These are phyloP conservation scores for Apodemus agrarius DNA, from an alignment of 2,797 vertebrate species.

Conservation along the genomic window DNA sequence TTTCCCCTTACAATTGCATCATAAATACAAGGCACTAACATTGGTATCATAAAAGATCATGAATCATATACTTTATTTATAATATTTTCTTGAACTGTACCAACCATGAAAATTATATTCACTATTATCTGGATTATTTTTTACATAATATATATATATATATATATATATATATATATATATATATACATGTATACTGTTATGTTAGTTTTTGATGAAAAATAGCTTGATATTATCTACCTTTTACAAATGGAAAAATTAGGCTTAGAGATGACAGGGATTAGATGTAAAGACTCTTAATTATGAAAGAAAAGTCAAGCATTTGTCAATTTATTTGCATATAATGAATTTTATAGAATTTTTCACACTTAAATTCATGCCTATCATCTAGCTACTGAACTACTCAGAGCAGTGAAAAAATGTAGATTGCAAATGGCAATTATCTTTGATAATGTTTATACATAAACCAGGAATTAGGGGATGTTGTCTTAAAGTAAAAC, in stretches of 20 bases:
- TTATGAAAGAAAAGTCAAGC: background rate
- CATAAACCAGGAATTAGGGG: slow-evolving; percentile 57
- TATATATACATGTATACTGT: background rate
- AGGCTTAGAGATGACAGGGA: background rate
- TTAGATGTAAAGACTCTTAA: background rate
- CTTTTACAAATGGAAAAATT: background rate
- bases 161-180: background rate
- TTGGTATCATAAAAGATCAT: background rate
- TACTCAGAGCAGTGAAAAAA: slow-evolving; percentile 21
- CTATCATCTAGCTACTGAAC: background rate
- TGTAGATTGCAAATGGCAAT: slow-evolving; percentile 60
- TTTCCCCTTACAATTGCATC: background rate
- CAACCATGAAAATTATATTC: background rate
- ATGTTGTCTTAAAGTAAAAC: slow-evolving; percentile 69
- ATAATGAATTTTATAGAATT: background rate
- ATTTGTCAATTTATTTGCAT: slow-evolving; percentile 31
- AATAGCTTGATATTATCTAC: background rate
- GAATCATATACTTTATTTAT: background rate
- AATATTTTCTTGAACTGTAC: background rate
- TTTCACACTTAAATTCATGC: background rate
- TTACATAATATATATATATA: background rate
- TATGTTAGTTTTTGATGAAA: background rate
- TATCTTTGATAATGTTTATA: slow-evolving; percentile 65
- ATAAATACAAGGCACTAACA: background rate
- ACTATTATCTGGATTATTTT: background rate